These are phyloP conservation scores for Orthosia cruda DNA, from an alignment of 2,888 invertebrate species.

Conservation along the genomic window DNA sequence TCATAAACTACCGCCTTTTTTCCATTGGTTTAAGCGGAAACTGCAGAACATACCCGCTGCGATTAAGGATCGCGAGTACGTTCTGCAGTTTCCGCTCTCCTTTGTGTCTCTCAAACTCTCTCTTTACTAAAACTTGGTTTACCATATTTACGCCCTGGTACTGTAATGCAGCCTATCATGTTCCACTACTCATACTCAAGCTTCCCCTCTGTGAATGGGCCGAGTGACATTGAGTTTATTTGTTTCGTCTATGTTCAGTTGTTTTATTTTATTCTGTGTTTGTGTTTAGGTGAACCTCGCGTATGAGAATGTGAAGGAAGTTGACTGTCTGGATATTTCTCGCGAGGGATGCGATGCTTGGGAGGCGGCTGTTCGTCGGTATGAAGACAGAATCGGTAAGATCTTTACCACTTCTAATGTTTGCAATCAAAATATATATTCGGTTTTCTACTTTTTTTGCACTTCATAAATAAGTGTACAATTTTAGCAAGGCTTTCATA, in stretches of 20 bases:
- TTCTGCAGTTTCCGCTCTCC: no score
- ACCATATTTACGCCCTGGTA: no score
- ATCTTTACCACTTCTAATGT: not conserved
- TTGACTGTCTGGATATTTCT: slow-evolving; percentile 99
- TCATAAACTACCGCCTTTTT: no score
- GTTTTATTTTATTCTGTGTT: not conserved
- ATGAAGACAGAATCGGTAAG: slow-evolving; percentile 98
- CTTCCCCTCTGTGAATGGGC: not conserved
- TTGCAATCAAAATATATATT: no score
- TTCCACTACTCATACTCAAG: not conserved
- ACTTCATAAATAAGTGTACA: no score
- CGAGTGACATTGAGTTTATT: not conserved
- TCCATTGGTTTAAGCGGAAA: no score
- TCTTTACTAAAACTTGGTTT: not conserved
- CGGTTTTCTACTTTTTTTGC: no score
- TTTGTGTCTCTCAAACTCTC: no score
- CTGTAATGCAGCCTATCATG: no score
- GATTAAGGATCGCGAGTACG: no score
- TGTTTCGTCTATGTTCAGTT: not conserved
- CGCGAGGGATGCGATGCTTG: slow-evolving; percentile 99
- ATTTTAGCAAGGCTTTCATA: no score
- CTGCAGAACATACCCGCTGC: no score
- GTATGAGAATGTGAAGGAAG: slow-evolving; percentile 99
- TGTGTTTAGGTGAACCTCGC: slow-evolving; percentile 95
- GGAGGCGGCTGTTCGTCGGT: slow-evolving; percentile 99